Conservation (phyloP, 2,113 vertebrate genomes). For the Athene noctua region DNA sequence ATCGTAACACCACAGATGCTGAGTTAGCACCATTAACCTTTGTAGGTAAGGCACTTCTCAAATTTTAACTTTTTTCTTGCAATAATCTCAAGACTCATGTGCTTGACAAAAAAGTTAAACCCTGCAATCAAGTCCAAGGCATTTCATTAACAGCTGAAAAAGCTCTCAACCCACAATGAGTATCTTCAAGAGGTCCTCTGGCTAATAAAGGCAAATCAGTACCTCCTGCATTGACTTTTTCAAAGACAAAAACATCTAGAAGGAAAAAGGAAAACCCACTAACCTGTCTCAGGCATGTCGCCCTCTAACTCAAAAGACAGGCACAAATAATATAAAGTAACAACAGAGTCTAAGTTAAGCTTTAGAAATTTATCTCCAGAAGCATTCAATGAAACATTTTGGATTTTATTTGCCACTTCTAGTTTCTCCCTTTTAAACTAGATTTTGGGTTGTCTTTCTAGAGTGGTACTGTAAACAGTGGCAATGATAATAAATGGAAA, state of each 20-base stretch:
- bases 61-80: not conserved
- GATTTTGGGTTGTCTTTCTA: not conserved
- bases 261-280: not conserved
- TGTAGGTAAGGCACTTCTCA: not conserved
- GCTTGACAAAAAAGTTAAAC: not conserved
- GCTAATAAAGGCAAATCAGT: not conserved
- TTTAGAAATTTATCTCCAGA: not conserved
- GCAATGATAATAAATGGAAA: not conserved
- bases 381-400: not conserved
- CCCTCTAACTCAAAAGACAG: not conserved
- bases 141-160: not conserved
- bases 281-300: not conserved
- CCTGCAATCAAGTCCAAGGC: not conserved
- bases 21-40: not conserved
- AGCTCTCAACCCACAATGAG: not conserved
- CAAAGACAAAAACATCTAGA: not conserved
- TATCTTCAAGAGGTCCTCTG: not conserved
- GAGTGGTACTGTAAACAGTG: not conserved
- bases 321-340: not conserved
- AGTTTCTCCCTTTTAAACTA: not conserved
- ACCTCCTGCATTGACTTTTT: not conserved
- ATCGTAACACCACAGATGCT: not conserved
- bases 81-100: not conserved
- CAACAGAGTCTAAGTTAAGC: not conserved
- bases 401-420: not conserved